Percentiles rank a stretch among this genome's conserved stretches.
Conservation (phyloP, 1,140 invertebrate genomes). For the Steinernema feltiae region DNA sequence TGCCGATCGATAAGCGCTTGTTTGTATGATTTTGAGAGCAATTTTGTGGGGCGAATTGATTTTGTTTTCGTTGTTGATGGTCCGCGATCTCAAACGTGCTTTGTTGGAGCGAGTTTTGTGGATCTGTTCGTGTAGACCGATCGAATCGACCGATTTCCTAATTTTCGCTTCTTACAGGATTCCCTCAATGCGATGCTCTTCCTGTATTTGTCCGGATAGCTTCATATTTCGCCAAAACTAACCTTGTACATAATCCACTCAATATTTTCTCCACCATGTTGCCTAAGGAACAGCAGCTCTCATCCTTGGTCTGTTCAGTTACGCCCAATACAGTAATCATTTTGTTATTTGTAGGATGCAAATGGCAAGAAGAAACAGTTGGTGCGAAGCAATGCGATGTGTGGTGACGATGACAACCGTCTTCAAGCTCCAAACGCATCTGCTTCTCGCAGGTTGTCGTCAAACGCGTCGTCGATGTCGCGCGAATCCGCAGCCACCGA, state of each 20-base stretch:
- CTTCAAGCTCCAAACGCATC: neutral
- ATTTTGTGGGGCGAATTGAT: too few species aligned
- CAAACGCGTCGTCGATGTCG: constrained; percentile 16
- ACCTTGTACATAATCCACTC: neutral
- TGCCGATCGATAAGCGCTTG: neutral
- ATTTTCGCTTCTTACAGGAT: too few species aligned
- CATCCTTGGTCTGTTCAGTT: neutral
- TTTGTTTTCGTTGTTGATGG: too few species aligned
- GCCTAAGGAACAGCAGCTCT: neutral
- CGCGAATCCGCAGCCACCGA: constrained; percentile 72
- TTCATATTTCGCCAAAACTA: neutral
- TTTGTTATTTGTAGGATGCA: constrained; percentile 8
- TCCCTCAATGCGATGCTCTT: constrained; percentile 3
- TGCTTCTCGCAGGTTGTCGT: neutral
- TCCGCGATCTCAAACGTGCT: neutral
- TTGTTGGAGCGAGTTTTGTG: neutral
- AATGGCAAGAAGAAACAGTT: constrained; percentile 61
- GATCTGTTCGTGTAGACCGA: too few species aligned
- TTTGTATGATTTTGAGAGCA: neutral
- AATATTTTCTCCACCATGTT: neutral
- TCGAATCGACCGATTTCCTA: too few species aligned
- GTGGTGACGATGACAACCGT: constrained; percentile 68
- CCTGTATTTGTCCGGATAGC: neutral
- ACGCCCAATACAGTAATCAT: neutral
- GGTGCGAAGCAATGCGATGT: constrained; percentile 78